Conservation (phyloP, 1,140 invertebrate species). For the Saccostrea echinata region DNA sequence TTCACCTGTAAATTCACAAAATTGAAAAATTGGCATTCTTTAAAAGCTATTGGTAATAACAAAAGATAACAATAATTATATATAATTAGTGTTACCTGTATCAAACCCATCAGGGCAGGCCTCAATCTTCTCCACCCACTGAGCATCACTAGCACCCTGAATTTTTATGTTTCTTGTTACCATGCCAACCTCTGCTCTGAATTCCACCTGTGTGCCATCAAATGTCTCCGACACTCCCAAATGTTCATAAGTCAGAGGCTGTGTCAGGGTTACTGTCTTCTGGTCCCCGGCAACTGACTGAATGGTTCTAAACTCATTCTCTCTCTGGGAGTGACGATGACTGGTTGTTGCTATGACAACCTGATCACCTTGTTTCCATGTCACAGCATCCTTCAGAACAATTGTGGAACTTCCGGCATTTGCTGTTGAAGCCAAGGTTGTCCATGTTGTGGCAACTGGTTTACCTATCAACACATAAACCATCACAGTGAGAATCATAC, state of each 20-base stretch:
- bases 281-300: conserved; percentile 59
- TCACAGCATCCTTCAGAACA: conserved; percentile 63
- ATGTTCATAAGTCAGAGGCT: conserved; percentile 68
- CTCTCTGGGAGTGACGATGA: conserved; percentile 66
- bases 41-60: neutral
- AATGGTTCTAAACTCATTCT: conserved; percentile 73
- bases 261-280: conserved; percentile 67
- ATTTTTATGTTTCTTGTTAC: conserved; percentile 75
- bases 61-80: neutral
- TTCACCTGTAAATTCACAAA: conserved; percentile 66
- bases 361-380: conserved; percentile 75
- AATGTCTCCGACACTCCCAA: conserved; percentile 62
- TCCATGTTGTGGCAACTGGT: conserved; percentile 71
- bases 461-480: conserved; percentile 60
- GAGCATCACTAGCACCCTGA: conserved; percentile 62
- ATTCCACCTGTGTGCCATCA: conserved; percentile 62
- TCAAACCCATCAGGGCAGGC: conserved; percentile 76
- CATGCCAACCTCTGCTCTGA: conserved; percentile 76
- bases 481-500: neutral
- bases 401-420: conserved; percentile 62
- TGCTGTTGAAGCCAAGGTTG: conserved; percentile 70
- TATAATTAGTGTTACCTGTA: conserved; percentile 67
- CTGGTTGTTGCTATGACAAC: conserved; percentile 79
- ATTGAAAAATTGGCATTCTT: neutral
- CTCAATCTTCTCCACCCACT: conserved; percentile 69